These are phyloP conservation scores for Pristionchus exspectatus DNA, from an alignment of 2,888 invertebrate species.

Conservation along the genomic window DNA sequence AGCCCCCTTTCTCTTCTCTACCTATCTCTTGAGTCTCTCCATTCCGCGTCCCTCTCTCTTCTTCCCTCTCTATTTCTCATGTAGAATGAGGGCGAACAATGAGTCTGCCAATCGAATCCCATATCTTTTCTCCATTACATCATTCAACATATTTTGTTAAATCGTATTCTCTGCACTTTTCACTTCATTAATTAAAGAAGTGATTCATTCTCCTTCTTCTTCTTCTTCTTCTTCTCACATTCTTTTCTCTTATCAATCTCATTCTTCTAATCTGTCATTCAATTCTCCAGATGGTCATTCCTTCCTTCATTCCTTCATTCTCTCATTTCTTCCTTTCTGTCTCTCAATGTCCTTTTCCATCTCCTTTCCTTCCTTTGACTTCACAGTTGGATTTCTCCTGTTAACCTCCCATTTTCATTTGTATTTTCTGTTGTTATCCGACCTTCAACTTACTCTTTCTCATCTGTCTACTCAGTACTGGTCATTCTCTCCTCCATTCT, in stretches of 20 bases:
- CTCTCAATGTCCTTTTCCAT: not conserved
- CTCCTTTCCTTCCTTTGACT: not conserved
- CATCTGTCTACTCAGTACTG: not conserved
- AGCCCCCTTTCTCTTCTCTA: not conserved
- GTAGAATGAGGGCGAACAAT: not conserved
- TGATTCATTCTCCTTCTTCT: not conserved
- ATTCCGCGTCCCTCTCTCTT: not conserved
- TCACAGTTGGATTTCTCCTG: not conserved
- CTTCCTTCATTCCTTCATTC: conserved; percentile 5
- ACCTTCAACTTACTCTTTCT: conserved; percentile 3
- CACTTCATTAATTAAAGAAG: not conserved
- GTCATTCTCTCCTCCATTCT: not conserved
- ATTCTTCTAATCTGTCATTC: not conserved
- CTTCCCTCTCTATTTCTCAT: not conserved
- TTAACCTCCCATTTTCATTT: conserved; percentile 19
- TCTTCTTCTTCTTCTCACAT: not conserved
- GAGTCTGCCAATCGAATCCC: not conserved
- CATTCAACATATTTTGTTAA: not conserved
- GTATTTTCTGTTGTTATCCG: not conserved
- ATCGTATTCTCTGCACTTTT: not conserved
- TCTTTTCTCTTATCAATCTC: not conserved
- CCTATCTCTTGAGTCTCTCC: not conserved
- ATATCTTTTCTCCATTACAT: not conserved
- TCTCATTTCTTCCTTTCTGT: not conserved
- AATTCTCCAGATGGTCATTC: not conserved